Conservation (phyloP, 2,888 invertebrate species). For the Drosophila fulvimacula region DNA sequence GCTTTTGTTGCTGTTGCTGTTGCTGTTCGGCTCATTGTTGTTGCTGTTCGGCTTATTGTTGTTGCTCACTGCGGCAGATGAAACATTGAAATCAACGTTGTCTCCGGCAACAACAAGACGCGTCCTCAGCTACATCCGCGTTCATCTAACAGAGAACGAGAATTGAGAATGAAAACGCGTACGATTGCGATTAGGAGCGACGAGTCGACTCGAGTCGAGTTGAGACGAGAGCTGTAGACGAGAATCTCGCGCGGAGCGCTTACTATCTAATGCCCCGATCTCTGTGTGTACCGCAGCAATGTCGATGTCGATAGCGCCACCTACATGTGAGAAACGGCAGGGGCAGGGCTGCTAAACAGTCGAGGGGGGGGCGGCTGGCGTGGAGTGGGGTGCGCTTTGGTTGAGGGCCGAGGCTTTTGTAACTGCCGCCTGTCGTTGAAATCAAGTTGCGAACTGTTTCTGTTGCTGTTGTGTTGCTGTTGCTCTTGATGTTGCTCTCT, state of each 20-base stretch:
- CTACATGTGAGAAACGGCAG: slow-evolving; percentile 60
- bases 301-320: slow-evolving; percentile 74
- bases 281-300: slow-evolving; percentile 58
- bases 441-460: slow-evolving; percentile 3
- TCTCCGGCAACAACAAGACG: slow-evolving; percentile 64
- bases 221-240: slow-evolving; percentile 1
- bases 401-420: slow-evolving; percentile 26
- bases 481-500: neutral
- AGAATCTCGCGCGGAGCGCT: slow-evolving; percentile 24
- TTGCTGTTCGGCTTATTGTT: slow-evolving; percentile 32
- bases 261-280: slow-evolving; percentile 71
- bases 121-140: slow-evolving; percentile 37
- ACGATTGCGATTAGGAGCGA: slow-evolving; percentile 60
- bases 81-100: slow-evolving; percentile 75
- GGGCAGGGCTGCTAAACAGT: neutral
- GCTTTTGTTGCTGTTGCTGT: slow-evolving; percentile 48
- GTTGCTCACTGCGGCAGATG: slow-evolving; percentile 70
- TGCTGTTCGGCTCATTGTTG: slow-evolving; percentile 22
- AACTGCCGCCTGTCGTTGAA: slow-evolving; percentile 30
- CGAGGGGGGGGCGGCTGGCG: neutral
- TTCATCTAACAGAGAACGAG: slow-evolving; percentile 49
- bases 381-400: neutral
- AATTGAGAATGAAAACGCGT: slow-evolving; percentile 58
- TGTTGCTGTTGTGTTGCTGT: too few species aligned
- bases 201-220: slow-evolving; percentile 8